Conservation (phyloP, 1,140 invertebrate genomes). For the Drosophila littoralis region DNA sequence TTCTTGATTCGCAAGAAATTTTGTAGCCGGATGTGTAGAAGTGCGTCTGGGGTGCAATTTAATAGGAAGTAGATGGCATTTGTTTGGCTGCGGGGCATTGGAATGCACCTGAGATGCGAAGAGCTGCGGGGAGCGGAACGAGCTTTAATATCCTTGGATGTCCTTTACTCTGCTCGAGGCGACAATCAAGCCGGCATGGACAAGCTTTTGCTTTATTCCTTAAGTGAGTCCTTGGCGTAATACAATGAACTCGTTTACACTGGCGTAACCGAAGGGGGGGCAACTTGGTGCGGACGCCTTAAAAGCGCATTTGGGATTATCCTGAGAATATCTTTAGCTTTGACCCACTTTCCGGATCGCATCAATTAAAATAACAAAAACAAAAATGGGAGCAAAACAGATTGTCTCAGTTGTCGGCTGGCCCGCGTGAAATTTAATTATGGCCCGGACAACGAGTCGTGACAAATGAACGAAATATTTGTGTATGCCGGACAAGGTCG, state of each 20-base stretch:
- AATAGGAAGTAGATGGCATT: conserved; percentile 14
- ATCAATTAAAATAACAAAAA: conserved; percentile 18
- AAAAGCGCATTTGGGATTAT: conserved; percentile 71
- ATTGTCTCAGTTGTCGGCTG: conserved; percentile 39
- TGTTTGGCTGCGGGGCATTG: conserved; percentile 28
- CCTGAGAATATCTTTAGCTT: conserved; percentile 56
- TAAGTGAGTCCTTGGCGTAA: conserved; percentile 61
- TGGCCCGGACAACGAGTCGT: conserved; percentile 13
- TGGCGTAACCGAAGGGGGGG: neutral
- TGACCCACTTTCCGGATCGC: conserved; percentile 60
- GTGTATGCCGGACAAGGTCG: conserved; percentile 45
- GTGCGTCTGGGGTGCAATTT: conserved; percentile 10
- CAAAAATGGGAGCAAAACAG: conserved; percentile 5
- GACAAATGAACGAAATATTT: conserved; percentile 52
- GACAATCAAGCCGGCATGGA: conserved; percentile 27
- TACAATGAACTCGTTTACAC: conserved; percentile 57
- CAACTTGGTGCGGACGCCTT: neutral
- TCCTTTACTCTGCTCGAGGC: conserved; percentile 20
- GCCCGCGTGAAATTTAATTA: conserved; percentile 64
- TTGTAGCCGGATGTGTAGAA: neutral
- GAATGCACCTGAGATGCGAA: conserved; percentile 21
- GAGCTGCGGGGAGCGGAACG: neutral
- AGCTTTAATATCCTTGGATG: conserved; percentile 35
- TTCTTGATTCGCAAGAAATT: conserved; percentile 23
- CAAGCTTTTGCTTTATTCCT: conserved; percentile 48